A percentile compares a stretch with the other conserved stretches of the same genome.
These are phyloP conservation scores for Zaprionus nigranus DNA, from an alignment of 1,140 invertebrate genomes.

Conservation along the genomic window DNA sequence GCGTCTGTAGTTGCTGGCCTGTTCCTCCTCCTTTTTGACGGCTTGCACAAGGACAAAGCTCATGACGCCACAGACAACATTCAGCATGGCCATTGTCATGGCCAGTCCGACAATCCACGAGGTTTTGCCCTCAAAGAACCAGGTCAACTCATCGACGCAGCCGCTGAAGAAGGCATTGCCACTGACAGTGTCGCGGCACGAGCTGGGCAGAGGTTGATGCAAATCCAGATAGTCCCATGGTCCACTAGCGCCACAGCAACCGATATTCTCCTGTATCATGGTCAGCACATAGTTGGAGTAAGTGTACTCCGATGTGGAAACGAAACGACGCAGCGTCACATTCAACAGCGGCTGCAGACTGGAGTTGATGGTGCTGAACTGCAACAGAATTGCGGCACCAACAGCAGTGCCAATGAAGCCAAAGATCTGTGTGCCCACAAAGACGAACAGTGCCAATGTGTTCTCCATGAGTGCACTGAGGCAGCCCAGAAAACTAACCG, in stretches of 20 bases:
- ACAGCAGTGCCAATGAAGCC: conserved; percentile 89
- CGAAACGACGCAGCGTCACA: conserved; percentile 89
- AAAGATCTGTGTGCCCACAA: conserved; percentile 88
- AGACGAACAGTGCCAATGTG: conserved; percentile 86
- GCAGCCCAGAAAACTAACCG: conserved; percentile 91
- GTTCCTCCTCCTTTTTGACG: conserved; percentile 89
- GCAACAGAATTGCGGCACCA: conserved; percentile 91
- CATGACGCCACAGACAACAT: conserved; percentile 89
- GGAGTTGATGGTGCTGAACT: conserved; percentile 92
- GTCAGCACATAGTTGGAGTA: conserved; percentile 88
- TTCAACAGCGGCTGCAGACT: conserved; percentile 90
- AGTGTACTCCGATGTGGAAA: conserved; percentile 87
- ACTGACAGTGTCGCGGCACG: conserved; percentile 93
- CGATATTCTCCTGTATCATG: conserved; percentile 94
- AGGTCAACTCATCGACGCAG: conserved; percentile 93
- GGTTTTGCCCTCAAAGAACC: conserved; percentile 92
- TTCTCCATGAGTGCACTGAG: conserved; percentile 90
- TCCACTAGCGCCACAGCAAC: conserved; percentile 93
- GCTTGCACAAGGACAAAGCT: conserved; percentile 89
- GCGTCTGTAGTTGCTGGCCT: conserved; percentile 85
- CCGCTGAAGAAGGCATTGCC: conserved; percentile 95
- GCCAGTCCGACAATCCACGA: conserved; percentile 93
- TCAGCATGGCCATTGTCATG: conserved; percentile 89
- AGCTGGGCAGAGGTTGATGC: conserved; percentile 90
- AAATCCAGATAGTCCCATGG: conserved; percentile 91